A percentile compares a stretch with the other conserved stretches of the same genome.
Conservation (phyloP, 2,113 vertebrate genomes). For the Mobula hypostoma region DNA sequence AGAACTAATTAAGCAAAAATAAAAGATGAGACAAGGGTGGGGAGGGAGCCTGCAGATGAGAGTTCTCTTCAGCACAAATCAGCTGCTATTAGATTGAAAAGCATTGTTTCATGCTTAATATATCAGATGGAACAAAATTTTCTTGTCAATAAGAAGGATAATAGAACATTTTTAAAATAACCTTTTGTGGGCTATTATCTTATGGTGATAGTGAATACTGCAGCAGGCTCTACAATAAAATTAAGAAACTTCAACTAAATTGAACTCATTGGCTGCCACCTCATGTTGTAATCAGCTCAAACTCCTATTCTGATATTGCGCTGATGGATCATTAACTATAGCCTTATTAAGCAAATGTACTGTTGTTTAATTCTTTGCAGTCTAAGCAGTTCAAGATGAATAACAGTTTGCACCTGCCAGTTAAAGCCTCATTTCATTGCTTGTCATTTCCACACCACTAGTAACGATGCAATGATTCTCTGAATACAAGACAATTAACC, state of each 20-base stretch:
- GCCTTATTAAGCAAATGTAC: constrained; percentile 31
- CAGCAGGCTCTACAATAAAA: background rate
- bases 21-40: background rate
- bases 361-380: constrained; percentile 34
- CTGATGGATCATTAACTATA: constrained; percentile 34
- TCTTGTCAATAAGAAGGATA: background rate
- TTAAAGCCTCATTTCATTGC: constrained; percentile 34
- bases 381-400: constrained; percentile 21
- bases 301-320: background rate
- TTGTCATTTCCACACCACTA: constrained; percentile 12
- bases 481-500: constrained; percentile 27
- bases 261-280: constrained; percentile 5
- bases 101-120: background rate
- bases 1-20: constrained; percentile 25
- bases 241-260: constrained; percentile 7
- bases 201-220: background rate
- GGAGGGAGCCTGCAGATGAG: background rate
- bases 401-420: constrained; percentile 23
- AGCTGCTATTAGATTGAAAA: background rate
- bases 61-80: background rate
- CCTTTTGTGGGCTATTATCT: background rate
- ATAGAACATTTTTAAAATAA: background rate
- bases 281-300: constrained; percentile 25
- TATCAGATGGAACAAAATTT: background rate
- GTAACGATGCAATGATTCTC: constrained; percentile 25